phyloP scores from a whole-genome alignment of 2,113 vertebrate genomes.

The Nannospalax galili region DNA sequence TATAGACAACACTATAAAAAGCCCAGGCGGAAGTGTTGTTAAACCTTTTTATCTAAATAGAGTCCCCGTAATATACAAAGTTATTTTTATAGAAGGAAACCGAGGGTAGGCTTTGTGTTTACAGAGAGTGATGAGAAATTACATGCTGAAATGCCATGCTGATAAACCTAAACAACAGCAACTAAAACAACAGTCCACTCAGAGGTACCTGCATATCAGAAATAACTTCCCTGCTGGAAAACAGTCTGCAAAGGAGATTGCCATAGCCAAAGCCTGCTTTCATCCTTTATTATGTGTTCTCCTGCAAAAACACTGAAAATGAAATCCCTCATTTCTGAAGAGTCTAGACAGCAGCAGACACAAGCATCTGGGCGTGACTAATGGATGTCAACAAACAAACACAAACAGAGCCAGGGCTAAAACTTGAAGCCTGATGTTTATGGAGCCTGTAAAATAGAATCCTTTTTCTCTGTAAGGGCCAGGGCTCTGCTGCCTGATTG shows the following conservation, averaged over 20 bases:
- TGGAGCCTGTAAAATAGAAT: conserved; percentile 21
- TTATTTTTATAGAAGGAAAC: conserved; percentile 70
- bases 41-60: conserved; percentile 57
- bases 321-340: conserved; percentile 52
- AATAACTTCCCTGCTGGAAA: conserved; percentile 36
- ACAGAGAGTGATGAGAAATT: conserved; percentile 64
- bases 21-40: not conserved
- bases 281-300: not conserved
- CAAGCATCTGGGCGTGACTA: conserved; percentile 43
- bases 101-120: conserved; percentile 46
- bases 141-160: conserved; percentile 66
- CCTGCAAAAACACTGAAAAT: conserved; percentile 30
- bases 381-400: conserved; percentile 51
- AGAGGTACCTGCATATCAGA: conserved; percentile 37
- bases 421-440: conserved; percentile 21
- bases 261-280: not conserved
- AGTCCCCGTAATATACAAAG: conserved; percentile 32
- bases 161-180: conserved; percentile 53
- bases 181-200: conserved; percentile 24
- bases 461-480: not conserved
- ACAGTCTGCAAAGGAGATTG: conserved; percentile 26
- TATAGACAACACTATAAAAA: conserved; percentile 47
- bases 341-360: conserved; percentile 62
- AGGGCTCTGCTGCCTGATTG: not conserved
- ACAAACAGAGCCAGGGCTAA: conserved; percentile 5